A percentile compares a stretch with the other conserved stretches of the same genome.
Evolutionary conservation across 2,113 vertebrate genomes (phyloP).

Genomic region (Callospermophilus lateralis): DNA sequence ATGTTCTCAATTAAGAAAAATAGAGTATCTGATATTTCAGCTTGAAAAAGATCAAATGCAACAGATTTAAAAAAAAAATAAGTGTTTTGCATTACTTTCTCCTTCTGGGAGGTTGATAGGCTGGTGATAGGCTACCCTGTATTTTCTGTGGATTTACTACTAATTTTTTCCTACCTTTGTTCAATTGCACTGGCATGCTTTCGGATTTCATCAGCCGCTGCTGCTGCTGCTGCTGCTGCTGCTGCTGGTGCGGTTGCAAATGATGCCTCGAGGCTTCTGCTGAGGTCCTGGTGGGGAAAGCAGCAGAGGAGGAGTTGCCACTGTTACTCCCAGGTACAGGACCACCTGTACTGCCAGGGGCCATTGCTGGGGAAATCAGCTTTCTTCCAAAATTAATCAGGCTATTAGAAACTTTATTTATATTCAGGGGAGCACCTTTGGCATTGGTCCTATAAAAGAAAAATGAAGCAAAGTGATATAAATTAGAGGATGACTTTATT

Average conservation of each 20-base stretch:
- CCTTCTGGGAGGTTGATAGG: neutral
- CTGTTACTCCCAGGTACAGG: conserved; percentile 76
- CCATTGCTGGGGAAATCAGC: conserved; percentile 94
- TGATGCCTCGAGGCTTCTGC: conserved; percentile 82
- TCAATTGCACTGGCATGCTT: conserved; percentile 97
- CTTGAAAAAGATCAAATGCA: neutral
- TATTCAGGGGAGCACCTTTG: conserved; percentile 94
- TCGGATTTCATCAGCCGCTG: conserved; percentile 97
- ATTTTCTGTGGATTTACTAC: accelerated
- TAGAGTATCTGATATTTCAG: neutral
- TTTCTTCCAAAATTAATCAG: conserved; percentile 97
- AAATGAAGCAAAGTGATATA: neutral
- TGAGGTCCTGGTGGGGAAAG: conserved; percentile 55
- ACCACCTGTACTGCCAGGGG: conserved; percentile 83
- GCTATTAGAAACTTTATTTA: conserved; percentile 98
- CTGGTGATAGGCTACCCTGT: neutral
- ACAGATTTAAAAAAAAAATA: neutral
- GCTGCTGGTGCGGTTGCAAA: conserved; percentile 77
- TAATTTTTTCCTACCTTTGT: conserved; percentile 92
- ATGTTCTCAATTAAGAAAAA: neutral
- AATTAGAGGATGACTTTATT: neutral
- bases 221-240: conserved; percentile 82
- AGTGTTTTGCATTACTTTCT: neutral
- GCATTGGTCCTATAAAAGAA: conserved; percentile 85
- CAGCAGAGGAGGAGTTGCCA: conserved; percentile 82